phyloP scores from a whole-genome alignment of 2,797 vertebrate genomes.

The Oceanodroma leucorhoa region DNA sequence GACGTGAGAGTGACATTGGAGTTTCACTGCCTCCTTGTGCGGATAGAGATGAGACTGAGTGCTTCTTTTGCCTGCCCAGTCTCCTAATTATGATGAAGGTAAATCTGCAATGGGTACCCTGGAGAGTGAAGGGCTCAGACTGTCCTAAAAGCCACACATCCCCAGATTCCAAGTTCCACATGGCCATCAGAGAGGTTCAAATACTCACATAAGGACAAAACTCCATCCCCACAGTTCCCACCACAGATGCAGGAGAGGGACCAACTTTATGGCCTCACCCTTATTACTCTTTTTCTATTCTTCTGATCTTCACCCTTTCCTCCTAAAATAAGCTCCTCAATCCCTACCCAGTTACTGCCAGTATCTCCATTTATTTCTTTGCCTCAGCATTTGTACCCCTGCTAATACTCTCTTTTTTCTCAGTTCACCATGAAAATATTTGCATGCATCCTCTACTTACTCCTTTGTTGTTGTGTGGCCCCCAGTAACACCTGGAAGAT shows the following conservation, averaged over 20 bases:
- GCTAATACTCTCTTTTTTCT: not conserved
- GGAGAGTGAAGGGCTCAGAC: not conserved
- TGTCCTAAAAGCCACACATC: not conserved
- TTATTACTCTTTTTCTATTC: not conserved
- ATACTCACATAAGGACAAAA: not conserved
- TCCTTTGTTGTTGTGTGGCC: not conserved
- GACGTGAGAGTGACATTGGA: fast-evolving
- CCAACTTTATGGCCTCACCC: not conserved
- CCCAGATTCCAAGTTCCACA: not conserved
- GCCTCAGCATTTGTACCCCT: not conserved
- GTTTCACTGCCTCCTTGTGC: not conserved
- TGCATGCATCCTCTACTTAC: not conserved
- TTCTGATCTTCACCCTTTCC: not conserved
- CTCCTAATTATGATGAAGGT: not conserved
- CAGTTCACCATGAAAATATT: not conserved
- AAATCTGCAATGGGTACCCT: not conserved
- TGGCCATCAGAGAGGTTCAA: not conserved
- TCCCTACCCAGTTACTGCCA: not conserved
- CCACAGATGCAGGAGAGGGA: not conserved
- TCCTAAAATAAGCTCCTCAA: not conserved
- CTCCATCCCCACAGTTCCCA: not conserved
- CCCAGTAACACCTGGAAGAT: not conserved
- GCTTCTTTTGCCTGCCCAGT: not conserved
- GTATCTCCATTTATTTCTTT: not conserved
- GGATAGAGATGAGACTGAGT: not conserved